Base-by-base conservation (phyloP, 2,797 vertebrate genomes). In the Pogonophryne albipinna region DNA sequence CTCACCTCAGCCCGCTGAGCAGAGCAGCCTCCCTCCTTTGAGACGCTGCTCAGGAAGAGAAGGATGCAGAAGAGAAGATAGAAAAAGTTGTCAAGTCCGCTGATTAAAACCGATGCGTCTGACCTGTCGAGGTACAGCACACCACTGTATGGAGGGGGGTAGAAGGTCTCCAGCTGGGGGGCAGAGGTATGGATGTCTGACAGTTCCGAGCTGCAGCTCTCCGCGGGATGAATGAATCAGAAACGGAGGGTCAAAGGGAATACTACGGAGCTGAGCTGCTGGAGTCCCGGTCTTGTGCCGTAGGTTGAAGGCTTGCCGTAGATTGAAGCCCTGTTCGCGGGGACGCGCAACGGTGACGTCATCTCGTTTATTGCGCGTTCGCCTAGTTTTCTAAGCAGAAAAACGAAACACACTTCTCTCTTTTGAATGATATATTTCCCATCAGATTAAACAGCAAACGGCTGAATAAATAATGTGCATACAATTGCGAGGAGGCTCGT, bases 1-100 rank as follows among this genome's bases (percentile, higher is more conserved):
- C 92, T 92, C 82, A 92, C 90, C 92, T 38, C 57, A 47, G 38
- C 10, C 66, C 17, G 62, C 64, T 65, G 47, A 60, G 58, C 7
- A 74, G 66, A 46, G 75, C 0, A 16, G 49, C 53, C 68, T 46
- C 56, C 52, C 65, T 63, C n/a, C n/a, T n/a, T 15, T 11, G 14
- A 66, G 34, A 17, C 44, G 50, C 34, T 3, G 69, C 58, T 41
- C 57, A 23, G 60, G 23, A 42, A 12, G 6, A 50, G 20, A 42
- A 12, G 34, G 34, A 38, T 38, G 7, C 34, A 6, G 6, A 3
- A 1, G 17, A 14, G 15, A 6, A 12, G 31, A 7, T 7, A 20
- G 4, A 19, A 34, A 45, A 76, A 85, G 78, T 85, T 87, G 75
- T 4, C 67, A 55, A 66, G 31, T 73, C 61, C 68, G 61, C 61